Percentiles rank a stretch among this genome's conserved stretches.
Evolutionary conservation across 2,888 invertebrate genomes (phyloP).

Genomic region (Folsomia manolachei): DNA sequence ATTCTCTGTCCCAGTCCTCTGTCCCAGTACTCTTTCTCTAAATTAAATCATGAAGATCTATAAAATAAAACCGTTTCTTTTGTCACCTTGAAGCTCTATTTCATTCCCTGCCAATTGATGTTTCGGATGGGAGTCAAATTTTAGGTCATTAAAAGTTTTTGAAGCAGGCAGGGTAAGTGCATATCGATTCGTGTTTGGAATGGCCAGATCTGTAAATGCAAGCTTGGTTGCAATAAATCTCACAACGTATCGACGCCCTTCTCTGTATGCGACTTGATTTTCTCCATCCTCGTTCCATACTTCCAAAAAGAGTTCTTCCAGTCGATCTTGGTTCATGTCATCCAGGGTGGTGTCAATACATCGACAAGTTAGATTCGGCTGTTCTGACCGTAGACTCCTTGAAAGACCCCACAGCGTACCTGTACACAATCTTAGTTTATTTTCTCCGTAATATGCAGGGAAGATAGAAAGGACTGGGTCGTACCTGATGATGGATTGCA

Average conservation of each 20-base stretch:
- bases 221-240: conserved; percentile 22
- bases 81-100: conserved; percentile 19
- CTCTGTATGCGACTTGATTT: conserved; percentile 31
- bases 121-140: conserved; percentile 25
- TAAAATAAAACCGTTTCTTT: too few species aligned
- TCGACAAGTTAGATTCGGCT: conserved; percentile 30
- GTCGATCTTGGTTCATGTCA: conserved; percentile 23
- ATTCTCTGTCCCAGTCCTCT: too few species aligned
- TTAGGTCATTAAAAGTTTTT: conserved; percentile 11
- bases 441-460: too few species aligned
- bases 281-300: conserved; percentile 37
- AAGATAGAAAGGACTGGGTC: too few species aligned
- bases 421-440: not conserved
- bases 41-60: too few species aligned
- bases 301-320: conserved; percentile 27
- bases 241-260: conserved; percentile 25
- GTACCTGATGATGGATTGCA: too few species aligned
- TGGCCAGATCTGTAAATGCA: conserved; percentile 13
- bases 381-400: conserved; percentile 31
- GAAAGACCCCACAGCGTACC: conserved; percentile 28
- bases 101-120: not conserved
- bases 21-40: too few species aligned
- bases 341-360: conserved; percentile 33
- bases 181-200: conserved; percentile 30
- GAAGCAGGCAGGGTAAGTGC: conserved; percentile 17